Conservation (phyloP, 2,888 invertebrate species). For the Eupithecia subfuscata region DNA sequence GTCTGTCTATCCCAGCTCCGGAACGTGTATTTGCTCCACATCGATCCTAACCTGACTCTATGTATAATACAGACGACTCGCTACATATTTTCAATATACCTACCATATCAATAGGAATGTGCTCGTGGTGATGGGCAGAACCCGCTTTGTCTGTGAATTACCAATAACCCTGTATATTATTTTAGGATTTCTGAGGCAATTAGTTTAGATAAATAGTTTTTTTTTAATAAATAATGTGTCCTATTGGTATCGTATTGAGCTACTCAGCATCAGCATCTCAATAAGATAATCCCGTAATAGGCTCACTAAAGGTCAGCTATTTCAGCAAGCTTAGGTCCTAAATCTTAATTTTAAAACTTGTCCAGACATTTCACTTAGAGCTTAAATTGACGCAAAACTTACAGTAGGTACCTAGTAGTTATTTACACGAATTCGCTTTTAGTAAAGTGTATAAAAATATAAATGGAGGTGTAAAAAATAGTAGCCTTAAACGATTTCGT, state of each 20-base stretch:
- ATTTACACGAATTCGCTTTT: constrained; percentile 13
- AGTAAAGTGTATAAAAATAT: constrained; percentile 5
- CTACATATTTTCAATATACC: too few species aligned
- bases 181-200: too few species aligned
- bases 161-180: too few species aligned
- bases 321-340: background rate
- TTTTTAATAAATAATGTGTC: too few species aligned
- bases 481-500: constrained; percentile 3
- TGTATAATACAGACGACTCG: too few species aligned
- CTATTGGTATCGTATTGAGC: background rate
- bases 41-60: too few species aligned
- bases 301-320: background rate
- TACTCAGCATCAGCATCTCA: background rate
- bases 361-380: constrained; percentile 3
- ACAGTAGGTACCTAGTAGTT: background rate
- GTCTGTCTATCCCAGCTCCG: background rate
- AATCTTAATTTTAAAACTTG: constrained; percentile 5
- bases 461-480: constrained; percentile 7
- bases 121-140: too few species aligned
- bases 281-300: background rate
- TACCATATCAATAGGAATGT: too few species aligned
- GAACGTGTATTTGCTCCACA: too few species aligned
- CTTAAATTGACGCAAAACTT: constrained; percentile 4
- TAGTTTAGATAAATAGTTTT: too few species aligned
- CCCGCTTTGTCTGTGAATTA: too few species aligned